Conservation (phyloP, 2,113 vertebrate genomes). For the Synodontis membranacea region DNA sequence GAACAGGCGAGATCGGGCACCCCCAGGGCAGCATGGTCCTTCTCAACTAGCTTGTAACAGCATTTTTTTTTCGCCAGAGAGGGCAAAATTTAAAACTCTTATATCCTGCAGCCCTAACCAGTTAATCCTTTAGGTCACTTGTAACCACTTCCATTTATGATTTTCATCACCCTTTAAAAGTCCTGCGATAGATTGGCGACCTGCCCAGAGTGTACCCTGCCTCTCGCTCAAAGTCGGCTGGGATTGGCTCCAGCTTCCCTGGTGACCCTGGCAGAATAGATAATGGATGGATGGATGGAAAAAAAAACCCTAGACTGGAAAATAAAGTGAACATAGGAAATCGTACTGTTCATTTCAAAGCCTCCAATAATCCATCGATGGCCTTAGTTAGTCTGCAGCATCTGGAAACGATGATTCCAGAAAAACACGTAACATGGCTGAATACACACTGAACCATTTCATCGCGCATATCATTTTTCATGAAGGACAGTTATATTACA, state of each 20-base stretch:
- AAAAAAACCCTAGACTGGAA: no score
- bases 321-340: slow-evolving; percentile 13
- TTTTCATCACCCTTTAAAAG: neutral
- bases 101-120: neutral
- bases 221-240: no score
- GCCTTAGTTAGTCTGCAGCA: slow-evolving; percentile 1
- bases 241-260: no score
- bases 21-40: no score
- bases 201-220: no score
- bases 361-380: neutral
- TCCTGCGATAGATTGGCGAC: neutral
- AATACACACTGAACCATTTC: slow-evolving; percentile 7
- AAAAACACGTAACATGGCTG: slow-evolving; percentile 23
- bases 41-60: neutral
- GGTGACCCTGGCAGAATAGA: no score
- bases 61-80: neutral
- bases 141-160: slow-evolving; percentile 4
- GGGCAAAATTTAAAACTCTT: neutral
- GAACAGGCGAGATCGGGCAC: no score
- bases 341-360: neutral
- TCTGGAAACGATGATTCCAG: slow-evolving; percentile 12
- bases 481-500: slow-evolving; percentile 9
- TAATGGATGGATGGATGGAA: no score
- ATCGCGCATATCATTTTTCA: slow-evolving; percentile 18
- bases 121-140: slow-evolving; percentile 24